Evolutionary conservation across 2,888 invertebrate genomes (phyloP).

Genomic region (Caenorhabditis sp.): DNA sequence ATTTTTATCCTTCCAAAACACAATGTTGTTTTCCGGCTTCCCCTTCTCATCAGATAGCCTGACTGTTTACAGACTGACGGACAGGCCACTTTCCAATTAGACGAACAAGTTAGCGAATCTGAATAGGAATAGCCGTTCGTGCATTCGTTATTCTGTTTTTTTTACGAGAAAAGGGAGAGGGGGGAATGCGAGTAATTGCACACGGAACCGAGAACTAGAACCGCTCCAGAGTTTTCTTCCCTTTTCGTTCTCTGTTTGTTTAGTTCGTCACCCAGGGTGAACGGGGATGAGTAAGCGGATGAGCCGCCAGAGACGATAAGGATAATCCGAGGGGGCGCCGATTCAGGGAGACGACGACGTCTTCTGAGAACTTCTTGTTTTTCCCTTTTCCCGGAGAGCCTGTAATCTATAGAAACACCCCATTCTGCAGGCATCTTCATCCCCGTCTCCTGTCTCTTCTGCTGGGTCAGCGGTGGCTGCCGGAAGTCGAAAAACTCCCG

Average conservation of each 20-base stretch:
- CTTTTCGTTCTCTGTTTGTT: slow-evolving; percentile 50
- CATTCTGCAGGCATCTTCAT: slow-evolving; percentile 54
- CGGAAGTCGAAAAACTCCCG: slow-evolving; percentile 32
- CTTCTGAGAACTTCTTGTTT: neutral
- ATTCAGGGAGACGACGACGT: too few species aligned
- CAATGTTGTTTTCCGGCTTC: neutral
- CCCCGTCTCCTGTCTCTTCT: slow-evolving; percentile 56
- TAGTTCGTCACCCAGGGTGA: slow-evolving; percentile 55
- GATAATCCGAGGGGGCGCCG: slow-evolving; percentile 34
- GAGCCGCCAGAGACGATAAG: too few species aligned
- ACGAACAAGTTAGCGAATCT: neutral
- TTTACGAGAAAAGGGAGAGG: neutral
- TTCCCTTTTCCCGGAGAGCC: too few species aligned
- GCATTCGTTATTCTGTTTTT: slow-evolving; percentile 37
- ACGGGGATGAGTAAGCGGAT: slow-evolving; percentile 60
- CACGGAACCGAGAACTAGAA: slow-evolving; percentile 41
- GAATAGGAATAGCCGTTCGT: slow-evolving; percentile 20
- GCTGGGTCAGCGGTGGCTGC: slow-evolving; percentile 52
- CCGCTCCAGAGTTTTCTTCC: slow-evolving; percentile 37
- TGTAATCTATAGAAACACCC: too few species aligned
- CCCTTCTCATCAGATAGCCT: too few species aligned
- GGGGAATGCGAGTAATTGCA: slow-evolving; percentile 42
- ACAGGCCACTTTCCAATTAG: slow-evolving; percentile 26
- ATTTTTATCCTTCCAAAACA: too few species aligned
- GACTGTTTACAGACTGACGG: neutral